Base-by-base conservation (phyloP, 2,797 vertebrate genomes). In the Rallus crepitans region DNA sequence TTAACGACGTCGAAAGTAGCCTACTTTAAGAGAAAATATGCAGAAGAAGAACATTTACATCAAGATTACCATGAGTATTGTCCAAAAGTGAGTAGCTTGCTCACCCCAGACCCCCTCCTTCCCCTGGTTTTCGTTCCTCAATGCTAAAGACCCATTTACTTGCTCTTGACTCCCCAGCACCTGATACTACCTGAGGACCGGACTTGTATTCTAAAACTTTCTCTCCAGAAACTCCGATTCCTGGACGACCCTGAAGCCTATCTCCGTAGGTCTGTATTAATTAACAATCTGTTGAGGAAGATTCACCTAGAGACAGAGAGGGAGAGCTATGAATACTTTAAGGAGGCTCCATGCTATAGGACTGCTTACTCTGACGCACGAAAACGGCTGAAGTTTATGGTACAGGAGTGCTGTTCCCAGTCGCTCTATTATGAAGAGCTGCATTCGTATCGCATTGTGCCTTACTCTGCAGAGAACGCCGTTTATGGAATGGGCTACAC, bases 11-110 rank as follows among this genome's bases (percentile, higher is more conserved):
- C 99, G 99, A 99, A 99, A 99, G 99, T 99, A 98, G 99, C 99
- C 90, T 99, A 99, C 97, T 99, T 99, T 98, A 99, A 99, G 99
- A 99, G 99, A 96, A 99, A 99, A 98, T 99, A 99, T 99, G 99
- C 99, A 99, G 99, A 99, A 99, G 99, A 99, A 98, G 99, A 99
- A 99, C 99, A 99, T 99, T 96, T 99, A 98, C 99, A 99, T 97
- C 97, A 98, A 98, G 98, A 98, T 98, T 98, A 98, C 98, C 99
- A 98, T 96, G 98, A 98, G 98, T 99, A 99, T 99, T 98, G 99
- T 99, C 99, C 99, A 99, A 99, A 99, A 99, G 99, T 99, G 98
- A 96, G 98, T 96, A 96, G 30, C 17, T 8, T 65, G 17, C 82
- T 75, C 10, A 0, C 66, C 68, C 39, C 60, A 90, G 16, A 87